Evolutionary conservation across 2,888 invertebrate genomes (phyloP).

Genomic region (Ditylenchus weischeri): DNA sequence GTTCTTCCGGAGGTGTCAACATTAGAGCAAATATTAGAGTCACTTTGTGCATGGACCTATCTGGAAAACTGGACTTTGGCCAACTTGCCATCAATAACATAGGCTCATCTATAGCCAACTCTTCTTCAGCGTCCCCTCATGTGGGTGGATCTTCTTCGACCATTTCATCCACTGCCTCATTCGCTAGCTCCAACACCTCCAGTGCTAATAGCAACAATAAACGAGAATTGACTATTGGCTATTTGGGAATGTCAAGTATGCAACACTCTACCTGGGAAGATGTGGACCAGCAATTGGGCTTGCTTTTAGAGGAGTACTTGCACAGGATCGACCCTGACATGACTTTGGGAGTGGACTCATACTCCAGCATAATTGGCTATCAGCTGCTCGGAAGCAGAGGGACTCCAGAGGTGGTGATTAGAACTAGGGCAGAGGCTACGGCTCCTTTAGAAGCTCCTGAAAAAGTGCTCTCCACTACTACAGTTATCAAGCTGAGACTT

Average conservation of each 20-base stretch:
- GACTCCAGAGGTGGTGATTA: not conserved
- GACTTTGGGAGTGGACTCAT: constrained; percentile 75
- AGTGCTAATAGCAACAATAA: not conserved
- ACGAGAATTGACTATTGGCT: constrained; percentile 51
- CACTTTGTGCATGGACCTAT: constrained; percentile 39
- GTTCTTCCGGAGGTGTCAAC: constrained; percentile 41
- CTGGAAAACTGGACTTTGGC: constrained; percentile 22
- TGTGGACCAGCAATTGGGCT: constrained; percentile 43
- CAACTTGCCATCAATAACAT: not conserved
- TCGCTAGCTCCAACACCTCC: constrained; percentile 4
- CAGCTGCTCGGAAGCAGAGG: constrained; percentile 61
- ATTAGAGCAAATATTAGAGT: constrained; percentile 17
- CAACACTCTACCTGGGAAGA: constrained; percentile 44
- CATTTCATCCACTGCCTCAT: constrained; percentile 22
- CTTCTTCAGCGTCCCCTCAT: not conserved
- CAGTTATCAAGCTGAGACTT: constrained; percentile 20
- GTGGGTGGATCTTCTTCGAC: constrained; percentile 22
- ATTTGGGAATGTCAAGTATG: constrained; percentile 38
- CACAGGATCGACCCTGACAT: constrained; percentile 87
- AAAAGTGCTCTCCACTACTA: constrained; percentile 15
- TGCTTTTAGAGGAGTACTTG: constrained; percentile 71
- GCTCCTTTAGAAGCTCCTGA: constrained; percentile 17
- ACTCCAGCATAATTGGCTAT: constrained; percentile 88
- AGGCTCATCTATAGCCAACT: not conserved
- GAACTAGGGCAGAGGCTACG: constrained; percentile 3